Base-by-base conservation (phyloP, 1,140 invertebrate species). In the Bombus consobrinus region DNA sequence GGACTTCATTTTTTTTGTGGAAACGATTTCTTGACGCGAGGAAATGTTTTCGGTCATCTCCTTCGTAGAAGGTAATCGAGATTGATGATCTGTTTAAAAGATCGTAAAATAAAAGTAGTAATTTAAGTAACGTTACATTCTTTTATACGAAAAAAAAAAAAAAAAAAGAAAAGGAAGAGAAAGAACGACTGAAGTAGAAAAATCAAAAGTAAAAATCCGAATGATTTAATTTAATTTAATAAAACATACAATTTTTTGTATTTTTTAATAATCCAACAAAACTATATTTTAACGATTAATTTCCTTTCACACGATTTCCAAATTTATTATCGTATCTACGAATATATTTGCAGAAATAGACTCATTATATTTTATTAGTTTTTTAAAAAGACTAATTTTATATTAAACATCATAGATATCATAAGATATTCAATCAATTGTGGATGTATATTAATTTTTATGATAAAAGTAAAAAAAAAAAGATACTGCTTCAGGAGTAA, bases 401-500 rank as follows among this genome's bases (percentile, higher is more conserved):
- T 88, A 85, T 88, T 83, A n/a, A 39, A 84, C 39, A 41, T 71
- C 53, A 85, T 37, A 87, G 66, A 81, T 87, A 53, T 88, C 41
- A 84, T 85, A 62, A 62, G 3, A 62, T n/a, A 62, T 90, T 90
- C 32, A 13, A 32, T 64, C 47, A n/a, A 64, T 87, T 74, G 53
- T 76, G 73, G 25, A 81, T 72, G 59, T 69, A 25, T 43, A 71
- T 69, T 64, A 64, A 71, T 80, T 47, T 57, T 87, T 86, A 87
- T 47, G 69, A 57, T 87, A 89, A 57, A 53, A 82, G 43, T 77
- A 64, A 86, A 88, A 86, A 87, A n/a, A 79, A 87, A 79, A 86
- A 76, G 18, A 68, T 89, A 87, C 83, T 86, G 81, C 82, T 57
- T 41, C 91, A 89, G 69, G 59, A 71, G 28, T 90, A 87, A 92